Evolutionary conservation across 2,797 vertebrate genomes (phyloP).

Genomic region (Scyliorhinus canicula): DNA sequence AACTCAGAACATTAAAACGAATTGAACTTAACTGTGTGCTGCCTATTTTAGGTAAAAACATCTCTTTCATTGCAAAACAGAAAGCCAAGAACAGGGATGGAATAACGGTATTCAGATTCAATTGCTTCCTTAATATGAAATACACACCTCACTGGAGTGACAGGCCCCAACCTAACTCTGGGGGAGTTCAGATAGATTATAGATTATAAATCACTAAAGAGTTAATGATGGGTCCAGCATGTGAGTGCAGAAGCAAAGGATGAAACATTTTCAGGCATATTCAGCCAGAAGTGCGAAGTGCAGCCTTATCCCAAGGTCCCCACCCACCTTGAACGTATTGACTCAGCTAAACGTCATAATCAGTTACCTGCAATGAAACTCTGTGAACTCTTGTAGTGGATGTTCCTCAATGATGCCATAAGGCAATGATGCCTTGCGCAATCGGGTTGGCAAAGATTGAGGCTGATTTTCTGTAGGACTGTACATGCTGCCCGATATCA

Average conservation of each 20-base stretch:
- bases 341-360: conserved; percentile 27
- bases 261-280: not conserved
- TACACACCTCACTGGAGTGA: not conserved
- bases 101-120: not conserved
- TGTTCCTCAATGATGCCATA: conserved; percentile 70
- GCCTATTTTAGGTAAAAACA: not conserved
- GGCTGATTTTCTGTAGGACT: conserved; percentile 54
- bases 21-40: not conserved
- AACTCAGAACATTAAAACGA: not conserved
- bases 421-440: conserved; percentile 59
- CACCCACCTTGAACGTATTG: not conserved
- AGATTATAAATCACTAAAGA: not conserved
- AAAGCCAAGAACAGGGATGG: not conserved
- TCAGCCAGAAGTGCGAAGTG: not conserved
- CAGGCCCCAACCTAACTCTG: not conserved
- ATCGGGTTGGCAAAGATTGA: conserved; percentile 48
- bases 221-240: not conserved
- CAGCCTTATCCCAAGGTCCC: not conserved
- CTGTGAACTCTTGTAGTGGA: conserved; percentile 50
- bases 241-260: not conserved
- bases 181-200: not conserved
- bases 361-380: conserved; percentile 61
- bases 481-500: conserved; percentile 57
- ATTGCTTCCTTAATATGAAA: not conserved
- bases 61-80: not conserved